phyloP scores from a whole-genome alignment of 2,113 vertebrate species.

The Gallinago media region DNA sequence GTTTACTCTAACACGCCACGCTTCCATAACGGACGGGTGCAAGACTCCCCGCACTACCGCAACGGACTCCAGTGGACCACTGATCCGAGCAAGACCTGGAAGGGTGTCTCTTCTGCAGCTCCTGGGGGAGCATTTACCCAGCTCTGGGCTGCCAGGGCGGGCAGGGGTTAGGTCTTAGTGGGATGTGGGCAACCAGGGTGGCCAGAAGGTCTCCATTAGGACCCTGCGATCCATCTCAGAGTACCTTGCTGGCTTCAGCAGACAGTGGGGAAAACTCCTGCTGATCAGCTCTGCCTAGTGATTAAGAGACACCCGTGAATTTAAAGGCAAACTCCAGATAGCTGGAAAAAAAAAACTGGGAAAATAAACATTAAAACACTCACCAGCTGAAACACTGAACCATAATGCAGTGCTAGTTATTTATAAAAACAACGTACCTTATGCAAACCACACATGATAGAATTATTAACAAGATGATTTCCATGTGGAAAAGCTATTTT shows the following conservation, averaged over 20 bases:
- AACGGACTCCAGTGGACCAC: accelerated
- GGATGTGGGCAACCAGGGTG: not conserved
- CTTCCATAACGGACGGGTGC: accelerated
- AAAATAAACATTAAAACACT: not conserved
- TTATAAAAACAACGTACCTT: not conserved
- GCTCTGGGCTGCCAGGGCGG: not conserved
- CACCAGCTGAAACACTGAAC: not conserved
- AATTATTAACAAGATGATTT: not conserved
- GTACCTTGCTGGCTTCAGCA: not conserved
- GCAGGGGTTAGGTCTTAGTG: not conserved
- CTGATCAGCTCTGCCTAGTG: not conserved
- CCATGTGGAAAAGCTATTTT: not conserved
- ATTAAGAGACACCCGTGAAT: not conserved
- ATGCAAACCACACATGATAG: not conserved
- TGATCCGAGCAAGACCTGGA: accelerated
- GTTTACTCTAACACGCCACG: accelerated
- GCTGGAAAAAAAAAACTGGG: not conserved
- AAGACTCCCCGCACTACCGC: not conserved
- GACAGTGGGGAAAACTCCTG: not conserved
- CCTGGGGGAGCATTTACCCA: not conserved
- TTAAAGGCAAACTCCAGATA: not conserved
- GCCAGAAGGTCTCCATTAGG: not conserved
- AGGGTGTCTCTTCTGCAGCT: not conserved
- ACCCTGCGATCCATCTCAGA: not conserved
- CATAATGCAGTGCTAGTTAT: not conserved